Percentiles rank a stretch among this genome's conserved stretches.
Evolutionary conservation across 2,113 vertebrate species (phyloP).

Genomic region (Sciurus niger): DNA sequence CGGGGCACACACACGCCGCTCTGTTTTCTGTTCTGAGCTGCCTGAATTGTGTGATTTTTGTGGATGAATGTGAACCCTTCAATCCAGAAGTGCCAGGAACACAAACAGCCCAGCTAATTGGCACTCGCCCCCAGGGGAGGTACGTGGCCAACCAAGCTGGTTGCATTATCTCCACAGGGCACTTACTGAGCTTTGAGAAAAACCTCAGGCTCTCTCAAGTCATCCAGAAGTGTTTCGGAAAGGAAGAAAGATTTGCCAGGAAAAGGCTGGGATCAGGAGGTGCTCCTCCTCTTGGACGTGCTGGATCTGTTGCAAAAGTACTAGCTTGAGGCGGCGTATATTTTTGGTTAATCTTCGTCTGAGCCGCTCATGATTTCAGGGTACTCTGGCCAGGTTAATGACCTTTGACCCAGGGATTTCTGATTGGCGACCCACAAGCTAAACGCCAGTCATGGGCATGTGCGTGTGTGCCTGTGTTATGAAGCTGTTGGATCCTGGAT

Average conservation of each 20-base stretch:
- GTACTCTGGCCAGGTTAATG: background rate
- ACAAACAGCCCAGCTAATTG: slow-evolving; percentile 67
- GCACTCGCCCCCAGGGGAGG: slow-evolving; percentile 47
- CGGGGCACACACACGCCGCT: background rate
- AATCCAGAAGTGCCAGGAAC: slow-evolving; percentile 74
- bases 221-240: slow-evolving; percentile 50
- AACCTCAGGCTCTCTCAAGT: background rate
- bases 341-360: slow-evolving; percentile 10
- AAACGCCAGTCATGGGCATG: background rate
- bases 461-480: background rate
- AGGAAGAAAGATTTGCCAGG: slow-evolving; percentile 25
- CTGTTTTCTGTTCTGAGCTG: slow-evolving; percentile 67
- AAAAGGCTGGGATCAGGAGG: background rate
- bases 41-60: slow-evolving; percentile 65
- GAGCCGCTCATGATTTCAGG: background rate
- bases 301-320: background rate
- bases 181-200: slow-evolving; percentile 37
- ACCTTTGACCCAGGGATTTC: background rate
- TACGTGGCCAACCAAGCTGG: background rate
- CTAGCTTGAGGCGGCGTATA: slow-evolving; percentile 6
- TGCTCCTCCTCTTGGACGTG: background rate
- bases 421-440: background rate
- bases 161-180: slow-evolving; percentile 6
- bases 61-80: slow-evolving; percentile 51
- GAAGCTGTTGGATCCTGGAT: background rate